A percentile compares a stretch with the other conserved stretches of the same genome.
Conservation (phyloP, 2,113 vertebrate species). For the Macrotis lagotis region DNA sequence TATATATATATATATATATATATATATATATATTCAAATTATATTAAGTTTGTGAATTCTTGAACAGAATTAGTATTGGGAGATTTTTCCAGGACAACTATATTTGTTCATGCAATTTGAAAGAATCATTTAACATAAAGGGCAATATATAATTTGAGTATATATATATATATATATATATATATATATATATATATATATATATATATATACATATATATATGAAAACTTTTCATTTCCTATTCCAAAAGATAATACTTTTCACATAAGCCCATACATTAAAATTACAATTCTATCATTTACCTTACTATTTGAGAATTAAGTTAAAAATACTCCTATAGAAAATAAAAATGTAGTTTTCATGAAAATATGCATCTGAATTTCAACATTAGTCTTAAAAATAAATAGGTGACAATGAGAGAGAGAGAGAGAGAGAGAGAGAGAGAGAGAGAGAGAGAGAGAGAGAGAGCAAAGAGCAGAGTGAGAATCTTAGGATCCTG, state of each 20-base stretch:
- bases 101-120: too few species aligned
- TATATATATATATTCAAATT: too few species aligned
- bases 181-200: too few species aligned
- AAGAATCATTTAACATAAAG: too few species aligned
- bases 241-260: background rate
- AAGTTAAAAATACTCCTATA: conserved; percentile 10
- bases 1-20: too few species aligned
- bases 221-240: background rate
- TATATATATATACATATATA: too few species aligned
- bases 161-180: too few species aligned
- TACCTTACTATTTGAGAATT: conserved; percentile 55
- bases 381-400: conserved; percentile 13
- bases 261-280: conserved; percentile 11
- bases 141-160: too few species aligned
- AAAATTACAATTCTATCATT: conserved; percentile 15
- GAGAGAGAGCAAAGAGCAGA: background rate
- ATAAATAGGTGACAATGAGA: background rate
- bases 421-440: too few species aligned
- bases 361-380: conserved; percentile 7
- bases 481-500: background rate
- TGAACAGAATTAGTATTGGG: too few species aligned
- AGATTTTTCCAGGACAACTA: too few species aligned
- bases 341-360: conserved; percentile 26
- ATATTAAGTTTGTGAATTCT: too few species aligned
- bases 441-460: background rate